A percentile compares a stretch with the other conserved stretches of the same genome.
Evolutionary conservation across 2,888 invertebrate species (phyloP).

Genomic region (Eudemis profundana): DNA sequence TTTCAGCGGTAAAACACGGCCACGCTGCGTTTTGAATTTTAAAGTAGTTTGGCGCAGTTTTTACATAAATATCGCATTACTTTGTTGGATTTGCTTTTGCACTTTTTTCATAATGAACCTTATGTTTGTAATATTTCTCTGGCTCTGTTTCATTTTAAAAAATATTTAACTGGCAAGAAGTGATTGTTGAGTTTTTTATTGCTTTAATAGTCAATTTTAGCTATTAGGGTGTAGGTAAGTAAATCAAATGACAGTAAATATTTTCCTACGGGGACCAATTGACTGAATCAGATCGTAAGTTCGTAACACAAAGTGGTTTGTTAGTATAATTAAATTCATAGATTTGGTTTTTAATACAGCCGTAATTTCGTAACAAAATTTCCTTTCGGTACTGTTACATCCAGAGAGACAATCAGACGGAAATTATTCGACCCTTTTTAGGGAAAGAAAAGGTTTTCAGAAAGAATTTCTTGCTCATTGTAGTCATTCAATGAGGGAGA

Average conservation of each 20-base stretch:
- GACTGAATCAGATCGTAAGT: no score
- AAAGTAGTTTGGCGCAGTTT: slow-evolving; percentile 37
- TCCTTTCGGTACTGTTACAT: background rate
- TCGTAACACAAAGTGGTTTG: no score
- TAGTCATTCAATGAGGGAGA: background rate
- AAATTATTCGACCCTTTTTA: background rate
- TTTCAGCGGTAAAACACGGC: slow-evolving; percentile 26
- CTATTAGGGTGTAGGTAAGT: no score
- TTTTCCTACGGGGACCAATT: no score
- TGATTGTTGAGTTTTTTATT: background rate
- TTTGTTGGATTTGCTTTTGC: slow-evolving; percentile 19
- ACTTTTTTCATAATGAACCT: slow-evolving; percentile 16
- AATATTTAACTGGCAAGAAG: background rate
- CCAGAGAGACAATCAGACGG: background rate
- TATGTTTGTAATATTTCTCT: slow-evolving; percentile 13
- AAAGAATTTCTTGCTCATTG: background rate
- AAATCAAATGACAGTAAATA: background rate
- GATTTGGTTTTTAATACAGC: no score
- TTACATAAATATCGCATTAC: slow-evolving; percentile 40
- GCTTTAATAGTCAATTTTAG: background rate
- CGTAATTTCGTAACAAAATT: background rate
- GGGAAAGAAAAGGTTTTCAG: background rate
- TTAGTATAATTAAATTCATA: no score
- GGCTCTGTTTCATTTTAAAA: slow-evolving; percentile 4
- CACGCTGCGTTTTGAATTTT: slow-evolving; percentile 36